Percentiles rank a stretch among this genome's conserved stretches.
These are phyloP conservation scores for Hirundo rustica DNA, from an alignment of 2,797 vertebrate species.

Conservation along the genomic window DNA sequence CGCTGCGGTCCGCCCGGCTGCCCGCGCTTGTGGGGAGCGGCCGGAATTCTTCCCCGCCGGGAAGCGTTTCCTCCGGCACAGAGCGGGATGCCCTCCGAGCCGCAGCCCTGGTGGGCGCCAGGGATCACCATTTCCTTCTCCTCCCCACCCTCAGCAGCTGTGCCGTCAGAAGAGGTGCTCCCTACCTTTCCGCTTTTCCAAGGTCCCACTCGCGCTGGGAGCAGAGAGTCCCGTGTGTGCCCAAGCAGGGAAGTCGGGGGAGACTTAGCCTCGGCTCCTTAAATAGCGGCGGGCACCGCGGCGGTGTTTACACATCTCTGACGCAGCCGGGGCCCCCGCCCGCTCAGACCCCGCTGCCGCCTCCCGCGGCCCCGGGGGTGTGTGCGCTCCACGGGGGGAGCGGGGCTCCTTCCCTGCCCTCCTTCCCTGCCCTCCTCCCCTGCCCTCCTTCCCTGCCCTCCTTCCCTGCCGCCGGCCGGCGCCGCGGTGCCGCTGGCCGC, in stretches of 20 bases:
- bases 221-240: background rate
- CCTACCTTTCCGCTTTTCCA: constrained; percentile 25
- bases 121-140: background rate
- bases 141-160: background rate
- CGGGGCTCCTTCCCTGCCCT: background rate
- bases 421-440: background rate
- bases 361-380: background rate
- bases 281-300: constrained; percentile 21
- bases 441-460: background rate
- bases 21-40: background rate
- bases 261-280: background rate
- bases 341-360: background rate
- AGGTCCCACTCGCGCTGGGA: background rate
- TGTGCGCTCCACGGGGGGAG: background rate
- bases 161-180: background rate
- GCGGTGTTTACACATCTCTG: constrained; percentile 26
- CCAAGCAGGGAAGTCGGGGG: background rate
- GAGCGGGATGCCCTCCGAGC: background rate
- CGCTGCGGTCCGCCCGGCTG: background rate
- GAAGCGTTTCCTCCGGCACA: background rate
- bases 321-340: constrained; percentile 32
- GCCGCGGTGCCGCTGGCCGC: background rate
- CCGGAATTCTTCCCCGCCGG: background rate
- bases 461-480: background rate
- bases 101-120: background rate